A percentile compares a stretch with the other conserved stretches of the same genome.
These are phyloP conservation scores for Drosophila neocordata DNA, from an alignment of 1,140 invertebrate genomes.

Conservation along the genomic window DNA sequence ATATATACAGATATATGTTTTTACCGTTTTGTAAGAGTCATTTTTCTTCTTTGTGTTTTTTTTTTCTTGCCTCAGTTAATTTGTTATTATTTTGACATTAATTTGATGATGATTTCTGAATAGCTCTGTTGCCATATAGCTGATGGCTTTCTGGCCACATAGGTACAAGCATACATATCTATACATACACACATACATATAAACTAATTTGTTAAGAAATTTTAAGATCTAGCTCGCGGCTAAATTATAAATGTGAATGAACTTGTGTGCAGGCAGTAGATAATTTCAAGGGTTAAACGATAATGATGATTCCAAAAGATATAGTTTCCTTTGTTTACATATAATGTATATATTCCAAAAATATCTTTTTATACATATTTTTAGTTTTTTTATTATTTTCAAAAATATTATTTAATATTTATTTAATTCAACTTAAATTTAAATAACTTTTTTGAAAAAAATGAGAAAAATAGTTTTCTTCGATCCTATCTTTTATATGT, in stretches of 20 bases:
- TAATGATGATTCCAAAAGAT: too few relatives aligned
- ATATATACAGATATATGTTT: slow-evolving; percentile 11
- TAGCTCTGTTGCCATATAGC: slow-evolving; percentile 20
- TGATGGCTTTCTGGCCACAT: slow-evolving; percentile 17
- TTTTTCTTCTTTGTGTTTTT: slow-evolving; percentile 39
- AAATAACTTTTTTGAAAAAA: too few relatives aligned
- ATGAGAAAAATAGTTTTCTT: too few relatives aligned
- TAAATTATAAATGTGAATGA: background rate
- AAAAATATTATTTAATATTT: too few relatives aligned
- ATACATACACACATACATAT: too few relatives aligned
- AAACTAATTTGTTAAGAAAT: slow-evolving; percentile 49
- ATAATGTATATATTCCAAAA: too few relatives aligned
- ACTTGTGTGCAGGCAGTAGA: background rate
- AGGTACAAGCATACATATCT: background rate
- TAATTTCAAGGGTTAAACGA: background rate
- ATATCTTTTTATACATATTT: too few relatives aligned
- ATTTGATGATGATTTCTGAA: slow-evolving; percentile 67
- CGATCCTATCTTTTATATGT: too few relatives aligned
- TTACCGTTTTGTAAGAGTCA: slow-evolving; percentile 70
- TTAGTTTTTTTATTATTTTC: too few relatives aligned
- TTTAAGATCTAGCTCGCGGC: slow-evolving; percentile 16
- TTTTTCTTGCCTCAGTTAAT: slow-evolving; percentile 46
- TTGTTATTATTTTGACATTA: slow-evolving; percentile 73
- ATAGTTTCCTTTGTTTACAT: too few relatives aligned
- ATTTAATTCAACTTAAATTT: too few relatives aligned